Conservation (phyloP, 2,888 invertebrate species). For the Conchocele bisecta region DNA sequence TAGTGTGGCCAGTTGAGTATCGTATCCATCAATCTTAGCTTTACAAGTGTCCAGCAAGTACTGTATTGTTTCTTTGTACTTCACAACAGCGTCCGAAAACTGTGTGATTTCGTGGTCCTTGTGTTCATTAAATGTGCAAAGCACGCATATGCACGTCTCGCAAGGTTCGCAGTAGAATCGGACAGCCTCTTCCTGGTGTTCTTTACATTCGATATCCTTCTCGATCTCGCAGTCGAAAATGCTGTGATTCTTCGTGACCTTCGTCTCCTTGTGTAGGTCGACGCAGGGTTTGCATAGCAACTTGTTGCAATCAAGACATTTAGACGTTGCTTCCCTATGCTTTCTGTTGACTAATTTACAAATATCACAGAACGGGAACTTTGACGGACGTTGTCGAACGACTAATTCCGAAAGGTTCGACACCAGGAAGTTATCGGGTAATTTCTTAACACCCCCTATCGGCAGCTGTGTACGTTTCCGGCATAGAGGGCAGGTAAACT, state of each 20-base stretch:
- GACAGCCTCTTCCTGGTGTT: constrained; percentile 82
- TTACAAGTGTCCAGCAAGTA: constrained; percentile 78
- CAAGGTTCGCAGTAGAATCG: constrained; percentile 83
- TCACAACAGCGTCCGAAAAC: constrained; percentile 80
- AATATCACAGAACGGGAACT: constrained; percentile 82
- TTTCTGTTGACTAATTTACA: constrained; percentile 81
- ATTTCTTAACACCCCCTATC: constrained; percentile 82
- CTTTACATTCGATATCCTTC: constrained; percentile 83
- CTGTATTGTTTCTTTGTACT: constrained; percentile 82
- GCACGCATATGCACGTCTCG: constrained; percentile 82
- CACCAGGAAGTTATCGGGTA: constrained; percentile 83
- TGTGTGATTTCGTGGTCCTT: constrained; percentile 81
- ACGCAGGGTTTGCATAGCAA: constrained; percentile 82
- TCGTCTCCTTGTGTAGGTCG: constrained; percentile 80
- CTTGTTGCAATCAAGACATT: constrained; percentile 83
- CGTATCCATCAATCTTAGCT: constrained; percentile 78
- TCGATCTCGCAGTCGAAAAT: constrained; percentile 83
- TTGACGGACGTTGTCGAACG: constrained; percentile 79
- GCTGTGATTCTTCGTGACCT: constrained; percentile 82
- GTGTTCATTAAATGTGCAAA: constrained; percentile 83
- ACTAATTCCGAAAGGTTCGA: constrained; percentile 82
- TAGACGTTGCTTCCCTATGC: constrained; percentile 81
- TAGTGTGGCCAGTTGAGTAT: constrained; percentile 76
- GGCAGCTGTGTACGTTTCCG: constrained; percentile 83
- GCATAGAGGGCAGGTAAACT: constrained; percentile 83